Evolutionary conservation across 2,113 vertebrate species (phyloP), one percentile per base, ranked within the genome.

Genomic region (Phalacrocorax carbo): DNA sequence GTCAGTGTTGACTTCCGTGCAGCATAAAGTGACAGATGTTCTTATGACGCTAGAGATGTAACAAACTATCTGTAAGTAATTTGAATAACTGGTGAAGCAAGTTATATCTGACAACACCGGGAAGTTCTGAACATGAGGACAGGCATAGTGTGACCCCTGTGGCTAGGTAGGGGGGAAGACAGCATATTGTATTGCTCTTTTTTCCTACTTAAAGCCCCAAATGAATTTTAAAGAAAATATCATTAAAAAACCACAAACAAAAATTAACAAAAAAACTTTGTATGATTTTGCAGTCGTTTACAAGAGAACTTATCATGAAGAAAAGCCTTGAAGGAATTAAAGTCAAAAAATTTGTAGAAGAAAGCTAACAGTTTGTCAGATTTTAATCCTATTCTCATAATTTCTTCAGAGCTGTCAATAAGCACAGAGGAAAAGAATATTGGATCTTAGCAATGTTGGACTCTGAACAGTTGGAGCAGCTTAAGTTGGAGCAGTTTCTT

Each of bases 31-130:
- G 86, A 86, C 96, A 97, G 95, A 95, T 96, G 93, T 95, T 97
- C 62, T 82, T 82, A 77, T 81, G 82, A 97, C 96, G 77, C 64
- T 90, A 81, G 72, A 83, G 78, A 83, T 79, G 83, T 64, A 92
- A 84, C 76, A 96, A 97, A 76, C 69, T 95, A 58, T 95, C 93
- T 95, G 91, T 79, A 82, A 97, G 38, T 94, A 96, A 97, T 95
- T 64, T 95, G 66, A 91, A 94, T 94, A 94, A 95, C 94, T 95
- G 94, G 87, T 96, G 91, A 97, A 96, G 82, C 93, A 94, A 82
- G 94, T 90, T 91, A 11, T 86, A 90, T 85, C 90, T 95, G 84
- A 94, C 93, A 96, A 90, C 51, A 92, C 75, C 12, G 25, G 52
- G 52, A 94, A 86, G 49, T 73, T 58, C 55, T 25, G 69, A 83